Evolutionary conservation across 2,888 invertebrate species (phyloP), one percentile per base, ranked within the genome.

Genomic region (Sarcophaga carnaria): DNA sequence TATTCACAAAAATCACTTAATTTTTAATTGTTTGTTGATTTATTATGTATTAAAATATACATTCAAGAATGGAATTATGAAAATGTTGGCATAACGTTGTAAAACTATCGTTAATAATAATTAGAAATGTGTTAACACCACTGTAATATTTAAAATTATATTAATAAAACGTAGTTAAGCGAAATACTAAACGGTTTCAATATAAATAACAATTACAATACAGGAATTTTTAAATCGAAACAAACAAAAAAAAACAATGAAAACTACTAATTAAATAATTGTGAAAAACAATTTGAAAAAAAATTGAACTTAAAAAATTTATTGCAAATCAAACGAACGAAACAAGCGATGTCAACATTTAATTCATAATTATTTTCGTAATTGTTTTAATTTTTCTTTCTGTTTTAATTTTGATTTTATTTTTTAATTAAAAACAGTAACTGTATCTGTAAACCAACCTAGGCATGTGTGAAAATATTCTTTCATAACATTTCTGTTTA

Each of bases 301-400:
- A 8, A 37, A 37, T 37, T 37, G 37, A 37, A 37, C 37, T 37
- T 10, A 37, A 37, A 37, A 37, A 37, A 37, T 37, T 37, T 37
- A 37, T 37, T 37, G 37, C 37, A 37, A 37, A 37, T 37, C 37
- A 82, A 86, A 81, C 88, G 17, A 70, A 14, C 3, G 27, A 62
- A 67, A 92, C 89, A 93, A 93, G 93, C 93, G 93, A 93, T 93
- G 93, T 93, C 93, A 93, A 93, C 93, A 93, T 93, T 93, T 93
- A 92, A 90, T 89, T 90, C 90, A 90, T 88, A 69, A 71, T 60
- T 14, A 67, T 45, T 54, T 37, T 37, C 37, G 54, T 14, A 14
- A 54, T 27, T 27, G n/a, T 12, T 54, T 66, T 76, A 14, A 14
- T 59, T 59, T 60, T 62, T 49, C 10, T 27, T 14, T 70, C 75